Evolutionary conservation across 2,888 invertebrate genomes (phyloP), one percentile per base, ranked within the genome.

Genomic region (Lepidochitona cinerea): DNA sequence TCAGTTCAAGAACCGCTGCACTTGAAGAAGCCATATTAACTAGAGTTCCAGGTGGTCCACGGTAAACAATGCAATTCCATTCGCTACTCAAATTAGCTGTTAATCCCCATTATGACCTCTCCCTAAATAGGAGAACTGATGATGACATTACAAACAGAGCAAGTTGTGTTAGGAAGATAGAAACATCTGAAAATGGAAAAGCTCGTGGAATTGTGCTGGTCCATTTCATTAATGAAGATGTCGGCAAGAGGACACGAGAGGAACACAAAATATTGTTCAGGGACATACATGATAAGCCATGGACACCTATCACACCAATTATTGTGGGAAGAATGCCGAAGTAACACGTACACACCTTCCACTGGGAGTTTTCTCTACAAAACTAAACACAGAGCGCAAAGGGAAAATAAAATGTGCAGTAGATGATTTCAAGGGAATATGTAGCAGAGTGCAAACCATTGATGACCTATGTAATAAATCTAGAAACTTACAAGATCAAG

Each of bases 361-460:
- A 29, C 65, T 76, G 23, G 64, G 72, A 65, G 67, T 66, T 33
- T 59, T 72, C 49, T 66, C 65, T 18, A 74, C 74, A 9, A 78
- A 72, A 74, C 70, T n/a, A 36, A 74, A 23, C 72, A 74, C 29
- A 74, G 75, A 59, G 52, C 76, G 26, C 78, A 78, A 37, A 76
- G 78, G 35, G 66, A 68, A 29, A 37, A 26, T 73, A 9, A 14
- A 68, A 12, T 64, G 29, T 4, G 68, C 53, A n/a, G 75, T 76
- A 26, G 70, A 70, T 12, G 75, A 76, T 37, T 33, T 76, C 7
- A 68, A 72, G 49, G 53, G 29, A 68, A 59, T 12, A 26, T 59
- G n/a, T 18, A 59, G 59, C 59, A 59, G 59, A 59, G 59, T 59
- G n/a, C 18, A 64, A 53, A 70, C 26, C 35, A 53, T 71, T 12